Base-by-base conservation (phyloP, 2,797 vertebrate species). In the Chaetophractus vellerosus region DNA sequence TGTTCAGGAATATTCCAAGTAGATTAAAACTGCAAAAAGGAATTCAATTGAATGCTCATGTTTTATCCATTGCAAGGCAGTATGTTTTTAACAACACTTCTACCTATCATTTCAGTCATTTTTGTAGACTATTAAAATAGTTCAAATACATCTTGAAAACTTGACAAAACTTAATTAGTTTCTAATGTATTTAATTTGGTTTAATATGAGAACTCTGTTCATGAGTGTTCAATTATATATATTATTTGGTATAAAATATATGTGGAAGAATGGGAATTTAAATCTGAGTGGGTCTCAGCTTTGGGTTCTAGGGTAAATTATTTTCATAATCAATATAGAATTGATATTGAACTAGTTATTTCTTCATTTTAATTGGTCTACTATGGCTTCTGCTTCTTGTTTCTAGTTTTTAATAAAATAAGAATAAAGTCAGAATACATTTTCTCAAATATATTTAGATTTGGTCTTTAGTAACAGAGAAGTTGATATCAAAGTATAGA, bases 81-180 rank as follows among this genome's bases (percentile, higher is more conserved):
- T 41, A 19, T 52, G 61, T 74, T 50, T 78, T 93, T 68, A 55
- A 75, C 2, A 92, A 10, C 5, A 66, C 24, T 71, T 87, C 16
- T 79, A 1, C 8, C 31, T 87, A 24, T 75, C n/a, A 80, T 93
- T 90, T 71, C 76, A 72, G 19, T 66, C 9, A 59, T 55, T 66
- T 68, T 88, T 90, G 33, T 5, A 61, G 61, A 87, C 84, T 80
- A 95, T 71, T 93, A 76, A 90, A 90, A 61, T 80, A 57, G 23
- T 75, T 90, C 33, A 90, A 36, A 71, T 28, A 1, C 23, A 80
- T 80, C 82, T 33, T 83, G 59, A 79, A 96, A 87, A 36, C 19
- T 48, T 90, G 69, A 92, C 8, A 95, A 90, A 92, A 92, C 9
- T 50, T 82, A 45, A 2, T 68, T 88, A 45, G 4, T 68, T 88